Percentiles rank a stretch among this genome's conserved stretches.
phyloP scores from a whole-genome alignment of 2,888 invertebrate genomes.

The Andrena bicolor region DNA sequence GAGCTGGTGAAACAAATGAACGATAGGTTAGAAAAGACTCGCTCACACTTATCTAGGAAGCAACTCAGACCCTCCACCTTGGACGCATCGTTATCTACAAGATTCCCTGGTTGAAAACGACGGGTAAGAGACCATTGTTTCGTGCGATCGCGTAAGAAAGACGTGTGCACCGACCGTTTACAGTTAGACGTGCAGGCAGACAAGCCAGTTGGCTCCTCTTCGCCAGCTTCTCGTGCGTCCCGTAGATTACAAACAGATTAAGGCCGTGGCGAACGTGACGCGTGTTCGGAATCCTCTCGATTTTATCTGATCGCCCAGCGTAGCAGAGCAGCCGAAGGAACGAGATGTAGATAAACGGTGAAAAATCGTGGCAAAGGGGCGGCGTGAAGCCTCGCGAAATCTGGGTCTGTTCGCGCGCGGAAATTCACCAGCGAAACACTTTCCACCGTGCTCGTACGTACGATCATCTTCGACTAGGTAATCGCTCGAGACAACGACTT shows the following conservation, averaged over 20 bases:
- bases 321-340: conserved; percentile 29
- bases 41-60: no score
- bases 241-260: conserved; percentile 58
- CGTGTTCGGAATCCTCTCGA: conserved; percentile 62
- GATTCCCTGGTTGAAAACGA: neutral
- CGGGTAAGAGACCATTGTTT: conserved; percentile 8
- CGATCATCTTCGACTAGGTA: neutral
- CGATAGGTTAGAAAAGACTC: no score
- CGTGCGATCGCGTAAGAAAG: conserved; percentile 12
- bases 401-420: conserved; percentile 2
- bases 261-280: conserved; percentile 63
- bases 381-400: neutral
- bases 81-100: neutral
- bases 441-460: neutral
- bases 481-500: neutral
- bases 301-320: conserved; percentile 58
- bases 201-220: conserved; percentile 24
- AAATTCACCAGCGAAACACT: neutral
- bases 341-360: conserved; percentile 10
- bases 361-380: neutral
- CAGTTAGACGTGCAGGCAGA: conserved; percentile 40
- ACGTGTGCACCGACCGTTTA: conserved; percentile 27
- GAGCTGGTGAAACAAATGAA: conserved; percentile 25
- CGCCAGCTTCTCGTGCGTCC: conserved; percentile 24
- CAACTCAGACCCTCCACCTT: neutral